Evolutionary conservation across 2,797 vertebrate species (phyloP).

Genomic region (Aratinga solstitialis): DNA sequence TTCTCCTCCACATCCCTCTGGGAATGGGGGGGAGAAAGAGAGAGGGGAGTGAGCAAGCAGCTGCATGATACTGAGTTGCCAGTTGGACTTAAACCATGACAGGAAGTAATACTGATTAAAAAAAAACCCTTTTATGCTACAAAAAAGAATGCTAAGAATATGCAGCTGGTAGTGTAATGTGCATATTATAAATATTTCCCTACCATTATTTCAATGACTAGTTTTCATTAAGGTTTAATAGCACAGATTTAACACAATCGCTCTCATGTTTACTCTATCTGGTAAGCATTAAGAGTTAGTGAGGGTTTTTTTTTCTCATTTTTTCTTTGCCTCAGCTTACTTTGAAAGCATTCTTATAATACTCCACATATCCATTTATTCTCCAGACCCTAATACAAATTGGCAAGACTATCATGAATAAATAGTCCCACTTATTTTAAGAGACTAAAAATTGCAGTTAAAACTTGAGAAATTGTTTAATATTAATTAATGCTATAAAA

Average conservation of each 20-base stretch:
- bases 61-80: too few relatives aligned
- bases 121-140: not conserved
- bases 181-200: not conserved
- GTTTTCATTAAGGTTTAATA: not conserved
- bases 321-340: not conserved
- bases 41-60: too few relatives aligned
- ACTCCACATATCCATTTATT: not conserved
- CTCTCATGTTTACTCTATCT: not conserved
- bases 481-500: not conserved
- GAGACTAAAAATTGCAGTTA: not conserved
- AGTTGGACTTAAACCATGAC: too few relatives aligned
- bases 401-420: not conserved
- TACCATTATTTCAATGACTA: not conserved
- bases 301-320: not conserved
- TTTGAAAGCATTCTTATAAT: not conserved
- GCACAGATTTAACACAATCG: not conserved
- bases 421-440: not conserved
- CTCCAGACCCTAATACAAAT: not conserved
- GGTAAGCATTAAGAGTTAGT: not conserved
- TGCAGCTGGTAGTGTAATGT: rapidly evolving
- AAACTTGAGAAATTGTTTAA: not conserved
- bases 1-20: too few relatives aligned
- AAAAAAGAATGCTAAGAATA: not conserved
- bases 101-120: not conserved
- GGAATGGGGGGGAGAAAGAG: too few relatives aligned